phyloP scores from a whole-genome alignment of 2,888 invertebrate genomes.

The Saturnia pavonia region DNA sequence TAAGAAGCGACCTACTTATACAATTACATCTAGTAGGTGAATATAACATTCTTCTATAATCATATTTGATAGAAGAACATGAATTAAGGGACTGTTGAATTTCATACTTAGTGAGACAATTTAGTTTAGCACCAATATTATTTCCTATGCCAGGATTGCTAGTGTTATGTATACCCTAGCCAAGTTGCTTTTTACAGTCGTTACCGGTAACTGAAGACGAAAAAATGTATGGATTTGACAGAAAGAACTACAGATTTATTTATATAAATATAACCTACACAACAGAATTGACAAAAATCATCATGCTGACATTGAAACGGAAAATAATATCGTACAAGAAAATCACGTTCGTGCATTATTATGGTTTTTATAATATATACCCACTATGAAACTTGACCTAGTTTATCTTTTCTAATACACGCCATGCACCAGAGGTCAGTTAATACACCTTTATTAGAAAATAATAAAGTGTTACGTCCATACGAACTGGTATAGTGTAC shows the following conservation, averaged over 20 bases:
- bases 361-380: slow-evolving; percentile 6
- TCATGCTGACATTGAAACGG: background rate
- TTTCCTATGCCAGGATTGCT: background rate
- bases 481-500: slow-evolving; percentile 36
- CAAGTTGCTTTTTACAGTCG: too few species aligned
- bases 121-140: background rate
- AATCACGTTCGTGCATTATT: slow-evolving; percentile 2
- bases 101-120: background rate
- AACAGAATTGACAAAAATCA: background rate
- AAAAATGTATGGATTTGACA: too few species aligned
- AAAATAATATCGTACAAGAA: slow-evolving; percentile 1
- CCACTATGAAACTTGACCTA: slow-evolving; percentile 23
- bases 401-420: slow-evolving; percentile 24
- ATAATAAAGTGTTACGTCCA: slow-evolving; percentile 38
- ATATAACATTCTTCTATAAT: background rate
- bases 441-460: slow-evolving; percentile 48
- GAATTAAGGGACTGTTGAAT: background rate
- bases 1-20: background rate
- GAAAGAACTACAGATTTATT: too few species aligned
- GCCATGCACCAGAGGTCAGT: slow-evolving; percentile 48
- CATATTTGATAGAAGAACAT: background rate
- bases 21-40: background rate
- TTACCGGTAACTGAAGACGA: too few species aligned
- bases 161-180: too few species aligned
- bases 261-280: background rate